Conservation (phyloP, 1,140 invertebrate species). For the Calephelis nemesis region DNA sequence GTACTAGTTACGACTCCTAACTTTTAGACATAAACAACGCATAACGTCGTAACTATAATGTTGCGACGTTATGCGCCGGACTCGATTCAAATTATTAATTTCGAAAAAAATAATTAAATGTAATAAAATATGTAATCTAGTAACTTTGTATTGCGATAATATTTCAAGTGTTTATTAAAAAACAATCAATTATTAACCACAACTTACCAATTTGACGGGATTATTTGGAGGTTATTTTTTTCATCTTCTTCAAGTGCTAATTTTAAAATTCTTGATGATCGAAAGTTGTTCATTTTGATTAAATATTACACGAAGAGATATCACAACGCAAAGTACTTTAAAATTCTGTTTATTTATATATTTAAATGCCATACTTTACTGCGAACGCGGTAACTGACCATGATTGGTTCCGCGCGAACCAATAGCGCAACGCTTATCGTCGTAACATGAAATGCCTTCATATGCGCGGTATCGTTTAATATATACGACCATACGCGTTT, state of each 20-base stretch:
- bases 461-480: too few relatives aligned
- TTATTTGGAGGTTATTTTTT: neutral
- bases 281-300: neutral
- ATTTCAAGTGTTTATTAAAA: neutral
- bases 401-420: too few relatives aligned
- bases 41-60: slow-evolving; percentile 4
- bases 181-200: neutral
- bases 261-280: neutral
- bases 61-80: slow-evolving; percentile 4
- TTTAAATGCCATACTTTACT: neutral
- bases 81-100: slow-evolving; percentile 6
- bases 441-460: too few relatives aligned
- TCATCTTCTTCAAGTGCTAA: neutral
- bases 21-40: neutral
- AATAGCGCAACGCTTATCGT: too few relatives aligned
- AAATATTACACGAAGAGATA: neutral
- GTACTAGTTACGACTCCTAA: neutral
- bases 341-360: neutral
- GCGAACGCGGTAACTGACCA: neutral
- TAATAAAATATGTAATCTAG: neutral
- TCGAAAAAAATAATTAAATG: slow-evolving; percentile 1
- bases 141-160: neutral
- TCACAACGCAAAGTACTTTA: neutral
- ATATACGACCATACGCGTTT: too few relatives aligned
- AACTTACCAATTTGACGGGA: neutral